phyloP scores from a whole-genome alignment of 2,797 vertebrate genomes.

The Acrossocheilus wenchowensis region DNA sequence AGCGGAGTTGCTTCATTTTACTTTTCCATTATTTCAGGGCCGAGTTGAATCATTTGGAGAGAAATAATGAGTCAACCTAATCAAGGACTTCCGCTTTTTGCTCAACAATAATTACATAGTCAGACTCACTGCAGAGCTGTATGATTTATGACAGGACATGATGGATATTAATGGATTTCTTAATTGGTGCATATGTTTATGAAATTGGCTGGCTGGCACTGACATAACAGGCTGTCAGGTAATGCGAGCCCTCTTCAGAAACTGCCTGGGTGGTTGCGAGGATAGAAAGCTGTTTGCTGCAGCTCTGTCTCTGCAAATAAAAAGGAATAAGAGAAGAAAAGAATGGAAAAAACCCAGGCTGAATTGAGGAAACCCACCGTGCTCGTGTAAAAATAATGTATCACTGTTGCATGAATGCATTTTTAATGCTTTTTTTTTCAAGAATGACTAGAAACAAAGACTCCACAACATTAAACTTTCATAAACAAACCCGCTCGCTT shows the following conservation, averaged over 20 bases:
- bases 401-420: conserved; percentile 43
- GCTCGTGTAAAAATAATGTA: conserved; percentile 51
- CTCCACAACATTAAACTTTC: conserved; percentile 47
- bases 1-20: conserved; percentile 73
- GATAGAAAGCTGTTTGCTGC: conserved; percentile 25
- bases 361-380: conserved; percentile 23
- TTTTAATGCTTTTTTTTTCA: conserved; percentile 49
- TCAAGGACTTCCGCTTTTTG: conserved; percentile 78
- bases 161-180: conserved; percentile 83
- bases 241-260: conserved; percentile 60
- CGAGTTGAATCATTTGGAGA: conserved; percentile 75
- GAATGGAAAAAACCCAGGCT: background rate
- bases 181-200: conserved; percentile 81
- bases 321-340: conserved; percentile 27
- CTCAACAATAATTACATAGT: conserved; percentile 80
- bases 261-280: conserved; percentile 43
- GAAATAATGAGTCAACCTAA: conserved; percentile 80
- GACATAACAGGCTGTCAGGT: conserved; percentile 71
- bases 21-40: conserved; percentile 77
- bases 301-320: conserved; percentile 24
- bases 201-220: conserved; percentile 72
- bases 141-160: conserved; percentile 81
- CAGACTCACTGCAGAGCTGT: conserved; percentile 71
- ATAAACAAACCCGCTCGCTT: conserved; percentile 36
- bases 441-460: conserved; percentile 40